Evolutionary conservation across 2,888 invertebrate species (phyloP), one percentile per base, ranked within the genome.

Genomic region (Thalpophila matura): DNA sequence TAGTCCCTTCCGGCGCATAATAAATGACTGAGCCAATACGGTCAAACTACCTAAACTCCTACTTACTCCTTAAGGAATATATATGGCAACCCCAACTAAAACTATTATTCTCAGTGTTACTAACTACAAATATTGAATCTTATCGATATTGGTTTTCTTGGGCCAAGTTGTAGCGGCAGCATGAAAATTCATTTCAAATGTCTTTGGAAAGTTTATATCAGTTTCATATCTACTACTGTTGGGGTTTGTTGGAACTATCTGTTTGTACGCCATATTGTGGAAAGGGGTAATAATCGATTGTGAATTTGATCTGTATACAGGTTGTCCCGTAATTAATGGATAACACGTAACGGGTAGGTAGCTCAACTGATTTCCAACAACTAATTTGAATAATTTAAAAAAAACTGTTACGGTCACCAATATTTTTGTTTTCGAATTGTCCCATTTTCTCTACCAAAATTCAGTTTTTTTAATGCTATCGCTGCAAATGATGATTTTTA

Each of bases 81-180:
- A 72, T 71, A 71, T 66, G 47, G 72, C 67, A 63, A 47, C 67
- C 72, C 72, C 42, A 67, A 72, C 72, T 72, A 55, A 74, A 70
- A 63, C 76, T 76, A 74, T 78, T 67, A 78, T 81, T 74, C 65
- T 73, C 80, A 83, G 82, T 84, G 80, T 82, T 74, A 79, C 70
- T 78, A 80, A 82, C 80, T 81, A 83, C 85, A 86, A 88, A 88
- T 86, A 88, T 86, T 86, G 83, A 81, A 81, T 79, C 81, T 81
- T 79, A 73, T 77, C 82, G 81, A 84, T 88, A 87, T 88, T 88
- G 85, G 80, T 81, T 82, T 79, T 79, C 77, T 79, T 80, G 66
- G 66, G 61, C 51, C 26, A 71, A 76, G 66, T 79, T 76, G 73
- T 80, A 60, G 51, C 60, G 42, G 49, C 49, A 49, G 56, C 56